Percentiles rank a stretch among this genome's conserved stretches.
Conservation (phyloP, 2,113 vertebrate species). For the Festucalex cinctus region DNA sequence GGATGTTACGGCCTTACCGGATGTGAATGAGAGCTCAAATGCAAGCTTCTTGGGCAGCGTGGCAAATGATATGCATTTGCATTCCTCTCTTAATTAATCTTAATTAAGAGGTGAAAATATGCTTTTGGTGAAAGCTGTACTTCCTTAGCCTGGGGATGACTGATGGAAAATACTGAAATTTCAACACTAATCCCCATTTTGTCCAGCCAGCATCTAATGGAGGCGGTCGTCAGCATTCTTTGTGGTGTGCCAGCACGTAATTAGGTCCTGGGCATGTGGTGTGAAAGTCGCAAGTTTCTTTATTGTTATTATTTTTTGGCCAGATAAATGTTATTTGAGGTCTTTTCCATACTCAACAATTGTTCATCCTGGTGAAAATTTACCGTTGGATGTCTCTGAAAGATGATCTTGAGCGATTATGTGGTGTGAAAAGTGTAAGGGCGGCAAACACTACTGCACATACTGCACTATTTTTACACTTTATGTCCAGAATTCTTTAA, state of each 20-base stretch:
- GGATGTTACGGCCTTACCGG: background rate
- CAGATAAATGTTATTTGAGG: background rate
- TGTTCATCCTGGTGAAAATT: background rate
- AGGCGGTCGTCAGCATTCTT: constrained; percentile 7
- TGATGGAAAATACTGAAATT: constrained; percentile 4
- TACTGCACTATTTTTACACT: too few relatives aligned
- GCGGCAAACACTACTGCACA: too few relatives aligned
- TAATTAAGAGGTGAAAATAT: constrained; percentile 2
- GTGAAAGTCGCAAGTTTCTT: background rate
- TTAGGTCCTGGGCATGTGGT: background rate
- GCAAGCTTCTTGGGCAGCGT: background rate
- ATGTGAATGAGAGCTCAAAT: background rate
- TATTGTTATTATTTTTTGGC: background rate
- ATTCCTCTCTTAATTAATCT: background rate
- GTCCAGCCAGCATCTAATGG: background rate
- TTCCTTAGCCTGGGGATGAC: constrained; percentile 1
- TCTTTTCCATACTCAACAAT: background rate
- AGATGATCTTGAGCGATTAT: too few relatives aligned
- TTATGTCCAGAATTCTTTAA: too few relatives aligned
- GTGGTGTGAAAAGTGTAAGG: too few relatives aligned
- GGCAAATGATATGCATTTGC: background rate
- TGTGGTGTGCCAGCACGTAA: background rate
- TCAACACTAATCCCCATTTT: background rate
- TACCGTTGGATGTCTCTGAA: too few relatives aligned
- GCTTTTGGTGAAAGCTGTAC: background rate